Evolutionary conservation across 1,140 invertebrate genomes (phyloP).

Genomic region (Lucilia cuprina): DNA sequence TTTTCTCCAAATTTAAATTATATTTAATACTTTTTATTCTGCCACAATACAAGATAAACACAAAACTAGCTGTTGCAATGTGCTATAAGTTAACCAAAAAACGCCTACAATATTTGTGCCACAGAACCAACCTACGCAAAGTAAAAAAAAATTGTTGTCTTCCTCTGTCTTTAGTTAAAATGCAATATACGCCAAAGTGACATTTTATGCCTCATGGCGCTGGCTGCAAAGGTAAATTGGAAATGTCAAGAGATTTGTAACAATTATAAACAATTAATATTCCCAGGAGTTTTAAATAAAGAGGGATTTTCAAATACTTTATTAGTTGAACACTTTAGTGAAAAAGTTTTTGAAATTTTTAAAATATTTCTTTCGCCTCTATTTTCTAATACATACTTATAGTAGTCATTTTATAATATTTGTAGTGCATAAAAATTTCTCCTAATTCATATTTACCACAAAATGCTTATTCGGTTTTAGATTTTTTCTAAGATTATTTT

Average conservation of each 20-base stretch:
- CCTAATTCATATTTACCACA: no score
- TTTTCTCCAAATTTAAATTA: no score
- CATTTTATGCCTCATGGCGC: not conserved
- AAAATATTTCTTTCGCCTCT: no score
- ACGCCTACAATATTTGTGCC: slow-evolving; percentile 1
- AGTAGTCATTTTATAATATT: no score
- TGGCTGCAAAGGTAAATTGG: not conserved
- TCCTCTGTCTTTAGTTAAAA: not conserved
- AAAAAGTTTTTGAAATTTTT: no score
- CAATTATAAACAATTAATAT: not conserved
- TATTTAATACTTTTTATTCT: no score
- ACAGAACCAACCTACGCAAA: not conserved
- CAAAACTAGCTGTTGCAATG: not conserved
- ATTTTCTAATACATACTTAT: no score
- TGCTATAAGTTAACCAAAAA: not conserved
- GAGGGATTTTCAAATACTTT: no score
- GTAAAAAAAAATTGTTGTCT: not conserved
- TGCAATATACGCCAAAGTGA: not conserved
- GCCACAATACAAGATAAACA: no score
- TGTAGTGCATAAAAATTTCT: not conserved
- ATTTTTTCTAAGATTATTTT: not conserved
- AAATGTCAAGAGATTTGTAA: not conserved
- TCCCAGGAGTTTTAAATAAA: no score
- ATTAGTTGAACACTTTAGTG: no score
- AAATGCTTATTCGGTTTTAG: not conserved